Evolutionary conservation across 2,113 vertebrate species (phyloP), one percentile per base, ranked within the genome.

Genomic region (Orcinus orca): DNA sequence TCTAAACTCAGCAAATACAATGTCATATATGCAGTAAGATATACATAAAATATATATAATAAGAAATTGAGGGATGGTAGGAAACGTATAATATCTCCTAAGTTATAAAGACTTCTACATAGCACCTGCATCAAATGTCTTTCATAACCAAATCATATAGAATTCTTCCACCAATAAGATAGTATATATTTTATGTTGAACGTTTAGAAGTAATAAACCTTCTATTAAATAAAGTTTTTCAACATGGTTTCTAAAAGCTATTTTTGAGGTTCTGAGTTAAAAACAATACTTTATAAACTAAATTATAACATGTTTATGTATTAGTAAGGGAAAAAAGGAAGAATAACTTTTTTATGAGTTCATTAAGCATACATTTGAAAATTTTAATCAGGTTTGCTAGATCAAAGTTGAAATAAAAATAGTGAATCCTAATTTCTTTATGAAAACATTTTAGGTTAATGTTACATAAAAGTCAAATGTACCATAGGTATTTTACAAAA

Each of bases 181-280:
- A 44, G 3, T 41, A 31, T 31, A 9, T 67, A 76, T 55, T 50
- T 85, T 83, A 79, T 60, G 12, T 31, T 96, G 25, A 97, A 60
- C 38, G 3, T 3, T 50, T 92, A 77, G 58, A 83, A 93, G 13
- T 71, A 71, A 84, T 38, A 93, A 5, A n/a, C 29, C 3, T 58
- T 79, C 63, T 84, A 20, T 62, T 60, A 77, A 81, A 18, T 76
- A 82, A 62, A 82, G 25, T 33, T 97, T 95, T 94, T 92, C 68
- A 97, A 92, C 67, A 91, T 8, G 26, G 97, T 95, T 90, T 88
- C 77, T 86, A 97, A 97, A 87, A 90, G 38, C 41, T 91, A 95
- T 85, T 97, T 97, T 92, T 86, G 92, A 88, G 13, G 82, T 86
- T 6, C 5, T 73, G 10, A 95, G 50, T 55, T 96, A 71, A 96